Evolutionary conservation across 2,113 vertebrate genomes (phyloP).

Genomic region (Tachycineta bicolor): DNA sequence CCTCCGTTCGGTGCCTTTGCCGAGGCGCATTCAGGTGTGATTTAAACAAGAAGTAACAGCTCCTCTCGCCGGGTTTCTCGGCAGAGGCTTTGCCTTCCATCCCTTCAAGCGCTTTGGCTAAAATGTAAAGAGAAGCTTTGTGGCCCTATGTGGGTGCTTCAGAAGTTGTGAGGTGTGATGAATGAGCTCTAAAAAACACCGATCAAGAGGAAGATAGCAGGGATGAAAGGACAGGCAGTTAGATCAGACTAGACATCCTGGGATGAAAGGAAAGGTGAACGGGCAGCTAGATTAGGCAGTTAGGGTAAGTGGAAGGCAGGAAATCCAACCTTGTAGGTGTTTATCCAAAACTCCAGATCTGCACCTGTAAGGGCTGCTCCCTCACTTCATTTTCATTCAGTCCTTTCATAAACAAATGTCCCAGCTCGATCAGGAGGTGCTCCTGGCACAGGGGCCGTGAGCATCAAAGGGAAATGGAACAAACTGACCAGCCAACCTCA

Average conservation of each 20-base stretch:
- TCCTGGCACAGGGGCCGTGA: not conserved
- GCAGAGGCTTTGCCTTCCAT: slow-evolving; percentile 19
- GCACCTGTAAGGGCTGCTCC: slow-evolving; percentile 37
- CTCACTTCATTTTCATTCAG: not conserved
- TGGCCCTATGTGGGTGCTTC: slow-evolving; percentile 47
- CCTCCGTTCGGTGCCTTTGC: not conserved
- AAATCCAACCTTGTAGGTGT: slow-evolving; percentile 64
- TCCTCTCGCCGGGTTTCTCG: not conserved
- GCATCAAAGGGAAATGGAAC: not conserved
- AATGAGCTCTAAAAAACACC: slow-evolving; percentile 60
- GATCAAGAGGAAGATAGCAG: slow-evolving; percentile 53
- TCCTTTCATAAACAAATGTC: slow-evolving; percentile 36
- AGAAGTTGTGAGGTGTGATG: slow-evolving; percentile 58
- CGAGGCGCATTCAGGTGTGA: not conserved
- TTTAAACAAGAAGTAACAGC: slow-evolving; percentile 44
- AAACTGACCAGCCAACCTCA: not conserved
- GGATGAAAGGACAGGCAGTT: slow-evolving; percentile 66
- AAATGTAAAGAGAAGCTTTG: slow-evolving; percentile 54
- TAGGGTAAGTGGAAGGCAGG: slow-evolving; percentile 42
- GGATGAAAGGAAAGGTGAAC: slow-evolving; percentile 65
- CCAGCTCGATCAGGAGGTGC: not conserved
- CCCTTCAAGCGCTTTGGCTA: slow-evolving; percentile 50
- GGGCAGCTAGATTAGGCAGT: slow-evolving; percentile 48
- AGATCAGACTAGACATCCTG: slow-evolving; percentile 65
- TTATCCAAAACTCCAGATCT: slow-evolving; percentile 43